Conservation (phyloP, 1,140 invertebrate genomes). For the Drosophila bocki region DNA sequence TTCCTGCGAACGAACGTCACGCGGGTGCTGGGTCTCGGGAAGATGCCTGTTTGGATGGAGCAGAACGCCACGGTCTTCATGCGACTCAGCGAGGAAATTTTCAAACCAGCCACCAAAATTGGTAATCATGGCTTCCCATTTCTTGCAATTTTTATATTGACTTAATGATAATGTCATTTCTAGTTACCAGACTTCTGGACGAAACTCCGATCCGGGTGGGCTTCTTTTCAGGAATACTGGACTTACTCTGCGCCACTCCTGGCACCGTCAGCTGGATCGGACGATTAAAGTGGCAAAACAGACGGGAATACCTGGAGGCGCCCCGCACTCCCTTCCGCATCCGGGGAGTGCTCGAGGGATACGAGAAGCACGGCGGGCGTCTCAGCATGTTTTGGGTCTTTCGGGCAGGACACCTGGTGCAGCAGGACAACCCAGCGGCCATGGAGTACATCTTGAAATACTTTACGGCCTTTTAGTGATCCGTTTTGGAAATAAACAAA, state of each 20-base stretch:
- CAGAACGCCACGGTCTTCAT: constrained; percentile 88
- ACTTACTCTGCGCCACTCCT: constrained; percentile 90
- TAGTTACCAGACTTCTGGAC: constrained; percentile 90
- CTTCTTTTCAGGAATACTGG: constrained; percentile 86
- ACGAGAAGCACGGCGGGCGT: constrained; percentile 88
- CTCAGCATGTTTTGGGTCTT: constrained; percentile 91
- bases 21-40: constrained; percentile 87
- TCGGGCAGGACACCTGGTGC: constrained; percentile 88
- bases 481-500: background rate
- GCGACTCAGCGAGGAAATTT: constrained; percentile 89
- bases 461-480: constrained; percentile 48
- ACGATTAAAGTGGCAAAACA: constrained; percentile 88
- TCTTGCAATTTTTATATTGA: background rate
- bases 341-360: constrained; percentile 88
- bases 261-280: constrained; percentile 91
- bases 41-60: constrained; percentile 87
- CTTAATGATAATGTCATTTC: constrained; percentile 47
- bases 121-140: constrained; percentile 84
- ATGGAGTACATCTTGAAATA: constrained; percentile 73
- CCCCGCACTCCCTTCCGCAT: constrained; percentile 86
- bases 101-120: constrained; percentile 92
- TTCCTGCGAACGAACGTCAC: constrained; percentile 91
- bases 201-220: constrained; percentile 86
- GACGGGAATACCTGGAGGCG: constrained; percentile 86
- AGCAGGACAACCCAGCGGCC: constrained; percentile 78